Evolutionary conservation across 2,888 invertebrate genomes (phyloP), one percentile per base, ranked within the genome.

Genomic region (Caenorhabditis panamensis): DNA sequence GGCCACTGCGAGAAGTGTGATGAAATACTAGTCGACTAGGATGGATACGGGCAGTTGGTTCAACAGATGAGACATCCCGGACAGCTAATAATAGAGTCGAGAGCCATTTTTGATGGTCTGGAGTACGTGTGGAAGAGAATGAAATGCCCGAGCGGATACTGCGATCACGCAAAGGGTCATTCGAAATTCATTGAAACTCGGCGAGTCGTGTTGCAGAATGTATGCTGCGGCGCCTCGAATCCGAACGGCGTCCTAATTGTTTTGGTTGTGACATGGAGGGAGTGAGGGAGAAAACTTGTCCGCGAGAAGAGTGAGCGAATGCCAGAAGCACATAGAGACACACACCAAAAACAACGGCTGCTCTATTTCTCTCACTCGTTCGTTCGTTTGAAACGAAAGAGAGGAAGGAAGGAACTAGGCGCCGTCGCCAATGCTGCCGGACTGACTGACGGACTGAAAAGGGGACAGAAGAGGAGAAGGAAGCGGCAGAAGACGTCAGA

Each of bases 361-460:
- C 36, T 64, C 49, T 13, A 56, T 22, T 36, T 36, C 24, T n/a
- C n/a, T n/a, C n/a, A n/a, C n/a, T n/a, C n/a, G n/a, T 26, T 20
- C 26, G 58, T 61, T 62, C 44, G 63, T 54, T 53, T 44, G 56
- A 20, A 41, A 41, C 16, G 24, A 56, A 31, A 56, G 31, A 51
- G 31, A 28, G 31, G 44, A 54, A 72, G 63, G 63, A 72, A 72
- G 72, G 72, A 72, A 72, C 63, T 64, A 64, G 71, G 71, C 72
- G 47, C 54, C 36, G 44, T 54, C 49, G 68, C 59, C 36, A 11
- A 44, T 67, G 31, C 68, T 31, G 68, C 68, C 68, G 49, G 68
- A 68, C 54, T 41, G 47, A 58, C 37, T n/a, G n/a, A n/a, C n/a
- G n/a, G n/a, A n/a, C n/a, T n/a, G 11, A 36, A 53, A 53, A 37